Conservation (phyloP, 2,888 invertebrate species). For the Melanophora roralis region DNA sequence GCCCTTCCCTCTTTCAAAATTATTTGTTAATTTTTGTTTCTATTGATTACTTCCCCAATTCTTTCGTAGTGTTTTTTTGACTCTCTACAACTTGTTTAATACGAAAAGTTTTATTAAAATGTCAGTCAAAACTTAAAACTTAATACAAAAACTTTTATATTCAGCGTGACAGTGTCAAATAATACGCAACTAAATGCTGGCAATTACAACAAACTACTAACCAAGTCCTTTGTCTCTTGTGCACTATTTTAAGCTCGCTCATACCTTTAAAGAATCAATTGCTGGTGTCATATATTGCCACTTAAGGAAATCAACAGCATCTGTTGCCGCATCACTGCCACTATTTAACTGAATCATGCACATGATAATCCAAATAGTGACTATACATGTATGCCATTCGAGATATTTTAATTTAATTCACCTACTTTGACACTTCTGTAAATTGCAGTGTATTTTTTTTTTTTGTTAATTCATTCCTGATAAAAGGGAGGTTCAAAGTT, state of each 20-base stretch:
- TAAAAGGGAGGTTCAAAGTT: too few relatives aligned
- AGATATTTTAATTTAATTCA: slow-evolving; percentile 40
- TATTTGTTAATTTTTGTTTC: not conserved
- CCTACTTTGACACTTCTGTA: slow-evolving; percentile 39
- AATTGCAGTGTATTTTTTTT: slow-evolving; percentile 7
- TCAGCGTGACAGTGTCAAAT: not conserved
- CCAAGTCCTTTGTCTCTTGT: not conserved
- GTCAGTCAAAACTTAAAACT: slow-evolving; percentile 26
- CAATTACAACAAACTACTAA: not conserved
- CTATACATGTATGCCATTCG: not conserved
- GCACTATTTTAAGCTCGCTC: not conserved
- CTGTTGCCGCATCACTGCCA: not conserved
- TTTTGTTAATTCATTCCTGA: too few relatives aligned
- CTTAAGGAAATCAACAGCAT: slow-evolving; percentile 9
- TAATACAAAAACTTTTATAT: not conserved
- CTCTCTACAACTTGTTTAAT: not conserved
- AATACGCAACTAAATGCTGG: not conserved
- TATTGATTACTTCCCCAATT: not conserved
- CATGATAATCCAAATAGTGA: not conserved
- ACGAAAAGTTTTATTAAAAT: slow-evolving; percentile 37
- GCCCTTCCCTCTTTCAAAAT: not conserved
- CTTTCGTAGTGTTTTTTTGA: not conserved
- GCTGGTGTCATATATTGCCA: slow-evolving; percentile 29
- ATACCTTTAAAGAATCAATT: slow-evolving; percentile 24
- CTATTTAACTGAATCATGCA: not conserved